These are phyloP conservation scores for Periophthalmodon schlosseri DNA, from an alignment of 2,113 vertebrate species.

Conservation along the genomic window DNA sequence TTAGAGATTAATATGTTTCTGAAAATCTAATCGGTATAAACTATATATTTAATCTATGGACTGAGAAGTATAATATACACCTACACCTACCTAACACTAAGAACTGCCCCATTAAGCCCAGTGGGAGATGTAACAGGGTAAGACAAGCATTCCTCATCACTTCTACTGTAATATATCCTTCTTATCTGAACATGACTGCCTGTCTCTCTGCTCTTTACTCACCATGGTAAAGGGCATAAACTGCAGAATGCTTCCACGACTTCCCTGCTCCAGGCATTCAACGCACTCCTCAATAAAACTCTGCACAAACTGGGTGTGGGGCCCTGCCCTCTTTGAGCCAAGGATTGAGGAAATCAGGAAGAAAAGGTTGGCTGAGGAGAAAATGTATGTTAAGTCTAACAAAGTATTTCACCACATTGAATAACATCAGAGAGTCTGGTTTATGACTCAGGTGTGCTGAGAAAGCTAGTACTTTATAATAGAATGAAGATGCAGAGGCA, in stretches of 20 bases:
- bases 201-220: slow-evolving; percentile 55
- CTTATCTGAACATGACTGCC: slow-evolving; percentile 5
- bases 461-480: neutral
- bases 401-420: neutral
- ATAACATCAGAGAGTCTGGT: neutral
- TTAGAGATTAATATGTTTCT: neutral
- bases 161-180: slow-evolving; percentile 17
- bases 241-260: slow-evolving; percentile 92
- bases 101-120: no score
- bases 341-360: slow-evolving; percentile 93
- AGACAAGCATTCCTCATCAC: slow-evolving; percentile 1
- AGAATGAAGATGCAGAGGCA: neutral
- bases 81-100: no score
- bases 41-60: neutral
- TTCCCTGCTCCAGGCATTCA: slow-evolving; percentile 92
- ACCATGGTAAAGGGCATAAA: slow-evolving; percentile 99
- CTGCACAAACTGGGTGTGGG: slow-evolving; percentile 98
- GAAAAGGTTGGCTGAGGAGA: slow-evolving; percentile 89
- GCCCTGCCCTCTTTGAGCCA: slow-evolving; percentile 89
- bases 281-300: slow-evolving; percentile 98
- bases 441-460: neutral
- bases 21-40: neutral
- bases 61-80: neutral
- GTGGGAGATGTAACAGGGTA: neutral
- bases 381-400: neutral